Evolutionary conservation across 2,888 invertebrate genomes (phyloP).

Genomic region (Lasioglossum marginatum): DNA sequence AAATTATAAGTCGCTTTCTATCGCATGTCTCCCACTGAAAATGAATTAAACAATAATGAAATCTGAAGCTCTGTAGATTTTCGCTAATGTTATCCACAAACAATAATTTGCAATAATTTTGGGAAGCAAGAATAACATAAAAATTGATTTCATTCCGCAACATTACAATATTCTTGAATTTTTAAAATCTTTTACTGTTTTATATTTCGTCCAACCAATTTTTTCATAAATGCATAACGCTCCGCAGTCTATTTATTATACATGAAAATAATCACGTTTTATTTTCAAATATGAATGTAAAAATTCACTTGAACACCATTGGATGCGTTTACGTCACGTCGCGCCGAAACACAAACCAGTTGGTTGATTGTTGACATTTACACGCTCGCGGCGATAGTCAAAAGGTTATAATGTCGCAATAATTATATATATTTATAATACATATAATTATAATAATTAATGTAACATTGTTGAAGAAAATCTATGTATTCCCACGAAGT

Average conservation of each 20-base stretch:
- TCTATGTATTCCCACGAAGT: neutral
- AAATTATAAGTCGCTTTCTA: neutral
- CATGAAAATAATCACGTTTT: neutral
- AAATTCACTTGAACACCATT: neutral
- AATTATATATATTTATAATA: no score
- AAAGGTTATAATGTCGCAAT: conserved; percentile 27
- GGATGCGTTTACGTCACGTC: conserved; percentile 19
- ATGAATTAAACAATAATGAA: neutral
- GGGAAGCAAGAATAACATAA: no score
- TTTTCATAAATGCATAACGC: no score
- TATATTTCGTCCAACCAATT: no score
- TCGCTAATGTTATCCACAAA: neutral
- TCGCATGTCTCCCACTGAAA: neutral
- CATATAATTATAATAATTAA: no score
- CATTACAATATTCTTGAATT: no score
- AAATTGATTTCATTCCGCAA: no score
- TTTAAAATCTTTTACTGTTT: no score
- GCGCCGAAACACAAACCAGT: neutral
- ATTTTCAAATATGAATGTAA: neutral
- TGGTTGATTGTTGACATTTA: neutral
- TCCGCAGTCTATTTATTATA: no score
- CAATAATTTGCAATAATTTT: no score
- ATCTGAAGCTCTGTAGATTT: neutral
- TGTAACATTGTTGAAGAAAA: neutral
- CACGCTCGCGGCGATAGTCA: neutral